Conservation (phyloP, 2,797 vertebrate species). For the Gallinago stenura region DNA sequence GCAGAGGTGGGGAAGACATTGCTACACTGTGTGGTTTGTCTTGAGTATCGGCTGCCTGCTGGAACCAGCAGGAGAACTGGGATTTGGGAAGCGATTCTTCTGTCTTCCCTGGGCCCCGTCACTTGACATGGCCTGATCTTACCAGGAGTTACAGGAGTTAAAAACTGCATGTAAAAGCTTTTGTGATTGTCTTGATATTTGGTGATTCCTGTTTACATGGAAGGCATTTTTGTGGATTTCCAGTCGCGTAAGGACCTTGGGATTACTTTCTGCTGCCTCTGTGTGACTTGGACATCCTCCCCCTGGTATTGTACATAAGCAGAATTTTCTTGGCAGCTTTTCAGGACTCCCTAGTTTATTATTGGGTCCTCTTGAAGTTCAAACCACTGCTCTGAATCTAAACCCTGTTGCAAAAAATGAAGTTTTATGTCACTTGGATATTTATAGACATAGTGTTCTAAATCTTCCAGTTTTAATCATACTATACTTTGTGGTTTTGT, state of each 20-base stretch:
- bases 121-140: neutral
- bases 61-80: fast-evolving
- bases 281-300: neutral
- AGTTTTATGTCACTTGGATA: neutral
- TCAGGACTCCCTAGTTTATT: neutral
- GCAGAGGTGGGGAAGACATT: neutral
- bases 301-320: neutral
- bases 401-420: neutral
- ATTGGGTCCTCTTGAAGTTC: neutral
- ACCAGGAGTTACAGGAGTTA: neutral
- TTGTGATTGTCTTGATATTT: neutral
- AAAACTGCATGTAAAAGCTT: neutral
- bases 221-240: neutral
- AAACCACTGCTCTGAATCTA: neutral
- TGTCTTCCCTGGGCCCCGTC: neutral
- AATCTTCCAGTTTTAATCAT: neutral
- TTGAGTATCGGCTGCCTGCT: fast-evolving
- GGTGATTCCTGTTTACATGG: neutral
- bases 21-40: fast-evolving
- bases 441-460: neutral
- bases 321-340: slow-evolving; percentile 24
- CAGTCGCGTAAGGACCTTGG: neutral
- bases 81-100: fast-evolving
- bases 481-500: neutral
- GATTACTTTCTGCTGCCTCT: neutral